Percentiles rank a stretch among this genome's conserved stretches.
Evolutionary conservation across 1,140 invertebrate species (phyloP).

Genomic region (Drosophila burlai): DNA sequence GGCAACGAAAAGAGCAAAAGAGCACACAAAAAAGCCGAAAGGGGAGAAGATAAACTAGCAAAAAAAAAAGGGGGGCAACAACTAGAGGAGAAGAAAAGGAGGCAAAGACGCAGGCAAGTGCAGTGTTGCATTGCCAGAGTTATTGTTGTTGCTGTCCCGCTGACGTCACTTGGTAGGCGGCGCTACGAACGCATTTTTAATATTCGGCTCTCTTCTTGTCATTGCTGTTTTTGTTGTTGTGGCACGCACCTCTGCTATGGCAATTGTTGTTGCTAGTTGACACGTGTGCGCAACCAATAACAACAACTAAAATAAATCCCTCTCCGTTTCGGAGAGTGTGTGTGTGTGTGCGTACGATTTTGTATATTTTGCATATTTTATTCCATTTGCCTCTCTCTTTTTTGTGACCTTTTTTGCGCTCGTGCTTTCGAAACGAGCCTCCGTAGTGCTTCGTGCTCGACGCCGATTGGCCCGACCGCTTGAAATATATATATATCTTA

Average conservation of each 20-base stretch:
- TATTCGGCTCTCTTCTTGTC: constrained; percentile 42
- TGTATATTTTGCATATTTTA: constrained; percentile 81
- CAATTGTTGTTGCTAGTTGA: constrained; percentile 63
- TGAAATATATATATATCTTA: constrained; percentile 67
- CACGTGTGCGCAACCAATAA: constrained; percentile 73
- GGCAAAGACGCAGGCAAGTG: constrained; percentile 66
- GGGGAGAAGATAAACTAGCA: constrained; percentile 35
- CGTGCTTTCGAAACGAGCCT: constrained; percentile 54
- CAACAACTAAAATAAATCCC: constrained; percentile 75
- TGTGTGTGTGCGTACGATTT: constrained; percentile 48
- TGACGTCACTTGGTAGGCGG: constrained; percentile 78
- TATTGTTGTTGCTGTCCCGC: constrained; percentile 12
- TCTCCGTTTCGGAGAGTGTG: neutral
- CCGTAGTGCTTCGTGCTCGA: constrained; percentile 67
- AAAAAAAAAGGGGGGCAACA: constrained; percentile 11
- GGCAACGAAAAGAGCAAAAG: constrained; percentile 47
- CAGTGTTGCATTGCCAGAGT: constrained; percentile 27
- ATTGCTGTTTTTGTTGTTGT: constrained; percentile 31
- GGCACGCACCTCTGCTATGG: constrained; percentile 9
- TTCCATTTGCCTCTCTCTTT: constrained; percentile 71
- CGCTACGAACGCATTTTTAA: constrained; percentile 81
- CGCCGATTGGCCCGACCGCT: constrained; percentile 67
- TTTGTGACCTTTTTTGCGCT: constrained; percentile 67
- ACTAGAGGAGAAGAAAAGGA: constrained; percentile 43
- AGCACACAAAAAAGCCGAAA: constrained; percentile 28